Evolutionary conservation across 2,888 invertebrate genomes (phyloP).

Genomic region (Himalopsyche kuldschensis): DNA sequence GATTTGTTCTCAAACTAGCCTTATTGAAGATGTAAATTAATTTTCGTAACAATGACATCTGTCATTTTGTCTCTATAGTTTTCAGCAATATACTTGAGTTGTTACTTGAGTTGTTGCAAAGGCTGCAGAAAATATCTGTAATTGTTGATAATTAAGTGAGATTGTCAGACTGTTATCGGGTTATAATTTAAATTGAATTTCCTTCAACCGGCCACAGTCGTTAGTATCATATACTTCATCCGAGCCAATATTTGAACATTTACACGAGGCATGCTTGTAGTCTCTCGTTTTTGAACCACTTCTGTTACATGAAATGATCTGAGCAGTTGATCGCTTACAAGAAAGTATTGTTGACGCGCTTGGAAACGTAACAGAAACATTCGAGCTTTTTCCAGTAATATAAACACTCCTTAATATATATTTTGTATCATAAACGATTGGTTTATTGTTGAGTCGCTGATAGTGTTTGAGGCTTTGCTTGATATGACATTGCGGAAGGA

Average conservation of each 20-base stretch:
- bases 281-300: background rate
- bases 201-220: no score
- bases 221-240: background rate
- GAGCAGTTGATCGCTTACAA: background rate
- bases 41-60: no score
- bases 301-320: background rate
- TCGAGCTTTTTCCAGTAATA: background rate
- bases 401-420: background rate
- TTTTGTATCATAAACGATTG: background rate
- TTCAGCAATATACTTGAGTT: no score
- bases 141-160: no score
- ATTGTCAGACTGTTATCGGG: no score
- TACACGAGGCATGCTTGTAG: constrained; percentile 31
- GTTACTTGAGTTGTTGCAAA: no score
- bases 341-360: background rate
- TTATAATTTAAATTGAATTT: no score
- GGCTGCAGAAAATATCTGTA: no score
- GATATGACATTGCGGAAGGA: background rate
- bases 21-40: no score
- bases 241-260: background rate
- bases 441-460: background rate
- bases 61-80: no score
- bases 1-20: no score
- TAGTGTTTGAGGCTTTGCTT: background rate
- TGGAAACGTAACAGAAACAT: background rate